Conservation (phyloP, 2,888 invertebrate species). For the Zelleria hepariella region DNA sequence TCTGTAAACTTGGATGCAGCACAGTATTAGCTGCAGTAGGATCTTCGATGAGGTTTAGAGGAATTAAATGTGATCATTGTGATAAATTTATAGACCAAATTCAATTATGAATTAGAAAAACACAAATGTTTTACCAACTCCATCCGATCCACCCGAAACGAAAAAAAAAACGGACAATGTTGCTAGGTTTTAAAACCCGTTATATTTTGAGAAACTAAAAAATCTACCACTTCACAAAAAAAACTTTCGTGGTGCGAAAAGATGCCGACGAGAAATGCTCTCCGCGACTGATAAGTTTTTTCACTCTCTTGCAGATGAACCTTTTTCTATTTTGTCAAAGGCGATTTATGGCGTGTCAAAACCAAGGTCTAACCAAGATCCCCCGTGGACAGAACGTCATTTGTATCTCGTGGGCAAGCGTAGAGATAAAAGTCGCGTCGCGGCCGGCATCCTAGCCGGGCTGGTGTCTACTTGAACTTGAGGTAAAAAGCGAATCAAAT, state of each 20-base stretch:
- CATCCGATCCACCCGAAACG: not conserved
- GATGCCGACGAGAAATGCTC: not conserved
- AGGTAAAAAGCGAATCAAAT: no score
- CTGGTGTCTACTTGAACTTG: no score
- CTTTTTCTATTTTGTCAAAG: no score
- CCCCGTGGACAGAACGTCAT: no score
- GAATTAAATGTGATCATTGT: not conserved
- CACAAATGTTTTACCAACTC: not conserved
- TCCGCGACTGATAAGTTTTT: no score
- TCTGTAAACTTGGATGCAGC: slow-evolving; percentile 3
- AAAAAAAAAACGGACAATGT: not conserved
- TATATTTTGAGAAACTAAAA: not conserved
- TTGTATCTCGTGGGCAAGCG: no score
- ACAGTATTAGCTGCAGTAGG: not conserved
- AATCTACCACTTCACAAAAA: not conserved
- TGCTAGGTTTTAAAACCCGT: not conserved
- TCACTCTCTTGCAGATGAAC: no score
- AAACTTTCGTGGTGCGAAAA: not conserved
- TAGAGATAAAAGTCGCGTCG: no score
- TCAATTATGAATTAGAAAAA: not conserved
- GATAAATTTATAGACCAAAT: not conserved
- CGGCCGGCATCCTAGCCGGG: no score
- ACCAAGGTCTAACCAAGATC: no score
- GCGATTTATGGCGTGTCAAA: no score
- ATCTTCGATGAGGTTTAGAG: not conserved